phyloP scores from a whole-genome alignment of 2,888 invertebrate genomes.

The Ectemnius cavifrons region DNA sequence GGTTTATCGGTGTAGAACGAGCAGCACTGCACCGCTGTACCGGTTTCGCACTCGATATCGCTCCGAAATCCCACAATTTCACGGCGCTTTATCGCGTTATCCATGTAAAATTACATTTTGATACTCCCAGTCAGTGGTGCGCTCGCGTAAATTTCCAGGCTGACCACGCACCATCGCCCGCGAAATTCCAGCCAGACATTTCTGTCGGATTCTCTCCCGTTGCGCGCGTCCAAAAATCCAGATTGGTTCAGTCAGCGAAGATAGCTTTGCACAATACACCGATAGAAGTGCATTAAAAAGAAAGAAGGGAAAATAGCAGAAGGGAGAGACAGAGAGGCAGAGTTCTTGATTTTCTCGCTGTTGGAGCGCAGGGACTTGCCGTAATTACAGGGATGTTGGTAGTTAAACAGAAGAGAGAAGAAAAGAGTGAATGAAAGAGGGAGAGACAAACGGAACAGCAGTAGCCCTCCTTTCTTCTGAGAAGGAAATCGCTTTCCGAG shows the following conservation, averaged over 20 bases:
- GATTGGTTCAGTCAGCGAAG: background rate
- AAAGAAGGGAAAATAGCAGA: background rate
- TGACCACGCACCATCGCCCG: background rate
- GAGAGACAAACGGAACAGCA: too few relatives aligned
- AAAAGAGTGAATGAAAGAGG: constrained; percentile 14
- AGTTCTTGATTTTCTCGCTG: background rate
- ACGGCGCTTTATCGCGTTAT: constrained; percentile 2
- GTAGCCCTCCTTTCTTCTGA: background rate
- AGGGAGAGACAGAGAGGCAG: constrained; percentile 15
- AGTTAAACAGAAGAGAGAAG: constrained; percentile 34
- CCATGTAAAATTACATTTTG: constrained; percentile 15
- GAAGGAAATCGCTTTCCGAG: constrained; percentile 48
- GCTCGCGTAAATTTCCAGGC: constrained; percentile 9
- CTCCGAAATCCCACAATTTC: constrained; percentile 3
- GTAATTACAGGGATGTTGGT: constrained; percentile 28
- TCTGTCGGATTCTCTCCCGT: too few relatives aligned
- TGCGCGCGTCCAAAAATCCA: too few relatives aligned
- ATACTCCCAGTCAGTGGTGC: background rate
- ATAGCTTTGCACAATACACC: background rate
- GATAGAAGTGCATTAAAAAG: background rate
- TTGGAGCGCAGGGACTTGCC: constrained; percentile 20
- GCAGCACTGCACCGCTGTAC: background rate
- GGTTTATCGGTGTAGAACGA: constrained; percentile 18
- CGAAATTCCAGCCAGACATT: background rate
- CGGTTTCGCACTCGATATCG: constrained; percentile 12